Conservation (phyloP, 1,140 invertebrate species). For the Drosophila orena region DNA sequence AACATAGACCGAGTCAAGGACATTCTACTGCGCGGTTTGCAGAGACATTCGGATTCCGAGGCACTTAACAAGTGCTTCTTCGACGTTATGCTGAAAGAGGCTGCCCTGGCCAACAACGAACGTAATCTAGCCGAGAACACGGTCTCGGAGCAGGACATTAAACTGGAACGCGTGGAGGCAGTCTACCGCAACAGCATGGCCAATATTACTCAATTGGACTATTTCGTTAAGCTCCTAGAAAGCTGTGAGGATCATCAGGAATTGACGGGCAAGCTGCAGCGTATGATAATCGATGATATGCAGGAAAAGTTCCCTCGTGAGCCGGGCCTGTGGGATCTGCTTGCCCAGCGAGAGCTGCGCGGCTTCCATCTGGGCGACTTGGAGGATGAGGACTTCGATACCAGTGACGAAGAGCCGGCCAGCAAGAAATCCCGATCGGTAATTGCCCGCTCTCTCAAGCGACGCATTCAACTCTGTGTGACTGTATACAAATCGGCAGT, state of each 20-base stretch:
- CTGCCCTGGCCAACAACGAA: conserved; percentile 42
- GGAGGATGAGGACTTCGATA: conserved; percentile 30
- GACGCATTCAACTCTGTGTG: conserved; percentile 68
- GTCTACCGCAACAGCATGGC: conserved; percentile 70
- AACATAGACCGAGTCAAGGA: conserved; percentile 65
- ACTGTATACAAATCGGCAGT: conserved; percentile 74
- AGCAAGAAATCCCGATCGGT: conserved; percentile 36
- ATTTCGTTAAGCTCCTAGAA: conserved; percentile 69
- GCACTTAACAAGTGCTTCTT: conserved; percentile 72
- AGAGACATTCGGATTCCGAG: conserved; percentile 66
- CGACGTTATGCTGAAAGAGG: conserved; percentile 66
- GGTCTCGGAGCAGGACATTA: conserved; percentile 63
- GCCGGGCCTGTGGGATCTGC: conserved; percentile 67
- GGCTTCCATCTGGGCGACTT: conserved; percentile 68
- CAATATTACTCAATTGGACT: conserved; percentile 64
- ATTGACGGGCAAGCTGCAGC: conserved; percentile 64
- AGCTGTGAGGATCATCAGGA: conserved; percentile 60
- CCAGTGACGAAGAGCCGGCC: conserved; percentile 27
- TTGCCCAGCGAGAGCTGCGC: conserved; percentile 74
- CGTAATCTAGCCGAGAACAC: conserved; percentile 54
- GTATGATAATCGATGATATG: conserved; percentile 67
- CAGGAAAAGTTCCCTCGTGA: conserved; percentile 67
- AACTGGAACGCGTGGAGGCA: conserved; percentile 64
- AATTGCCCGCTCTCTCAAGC: conserved; percentile 46
- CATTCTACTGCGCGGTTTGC: conserved; percentile 69